phyloP scores from a whole-genome alignment of 2,113 vertebrate genomes.

The Struthidea cinerea region DNA sequence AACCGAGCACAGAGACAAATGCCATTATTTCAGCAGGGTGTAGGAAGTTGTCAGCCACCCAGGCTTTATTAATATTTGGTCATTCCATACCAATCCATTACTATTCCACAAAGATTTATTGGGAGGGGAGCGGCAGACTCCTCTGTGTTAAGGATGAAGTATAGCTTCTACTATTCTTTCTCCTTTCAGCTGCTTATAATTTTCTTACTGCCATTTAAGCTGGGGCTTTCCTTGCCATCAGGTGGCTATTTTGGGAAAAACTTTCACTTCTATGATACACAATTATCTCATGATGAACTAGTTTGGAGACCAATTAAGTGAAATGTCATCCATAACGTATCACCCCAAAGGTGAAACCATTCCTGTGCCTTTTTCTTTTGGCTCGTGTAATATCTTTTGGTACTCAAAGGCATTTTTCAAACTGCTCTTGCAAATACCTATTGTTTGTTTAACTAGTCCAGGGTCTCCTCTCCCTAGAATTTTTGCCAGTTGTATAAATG shows the following conservation, averaged over 20 bases:
- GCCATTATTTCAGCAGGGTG: not conserved
- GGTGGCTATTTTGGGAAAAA: conserved; percentile 15
- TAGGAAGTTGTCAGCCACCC: conserved; percentile 42
- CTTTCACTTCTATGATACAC: not conserved
- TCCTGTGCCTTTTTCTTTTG: not conserved
- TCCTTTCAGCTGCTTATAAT: conserved; percentile 20
- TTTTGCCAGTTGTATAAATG: not conserved
- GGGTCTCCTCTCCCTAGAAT: not conserved
- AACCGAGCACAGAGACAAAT: not conserved
- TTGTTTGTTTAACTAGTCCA: not conserved
- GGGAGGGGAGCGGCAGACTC: conserved; percentile 2
- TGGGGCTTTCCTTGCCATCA: not conserved
- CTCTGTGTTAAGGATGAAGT: conserved; percentile 31
- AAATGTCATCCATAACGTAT: not conserved
- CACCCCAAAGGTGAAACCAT: not conserved
- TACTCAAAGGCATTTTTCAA: not conserved
- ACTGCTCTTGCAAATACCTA: not conserved
- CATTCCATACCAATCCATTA: conserved; percentile 24
- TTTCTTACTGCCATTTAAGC: not conserved
- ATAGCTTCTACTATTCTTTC: not conserved
- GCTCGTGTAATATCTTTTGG: not conserved
- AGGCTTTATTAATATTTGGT: conserved; percentile 53
- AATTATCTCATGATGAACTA: not conserved
- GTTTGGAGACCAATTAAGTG: conserved; percentile 10
- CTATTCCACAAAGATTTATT: conserved; percentile 27